A percentile compares a stretch with the other conserved stretches of the same genome.
Conservation (phyloP, 2,888 invertebrate species). For the Ophion ventricosus region DNA sequence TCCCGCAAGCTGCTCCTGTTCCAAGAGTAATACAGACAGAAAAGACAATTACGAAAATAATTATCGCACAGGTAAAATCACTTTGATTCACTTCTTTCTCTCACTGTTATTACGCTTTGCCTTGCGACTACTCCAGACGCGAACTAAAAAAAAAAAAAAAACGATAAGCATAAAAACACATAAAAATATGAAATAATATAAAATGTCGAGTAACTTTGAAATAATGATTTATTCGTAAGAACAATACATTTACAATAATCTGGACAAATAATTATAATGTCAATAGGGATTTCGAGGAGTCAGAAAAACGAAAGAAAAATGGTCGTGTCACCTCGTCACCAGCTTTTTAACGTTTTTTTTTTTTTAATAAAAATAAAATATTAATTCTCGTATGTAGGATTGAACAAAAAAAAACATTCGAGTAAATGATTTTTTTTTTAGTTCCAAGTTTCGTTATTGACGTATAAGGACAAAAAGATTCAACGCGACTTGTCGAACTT, state of each 20-base stretch:
- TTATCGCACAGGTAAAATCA: conserved; percentile 39
- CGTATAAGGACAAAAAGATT: too few relatives aligned
- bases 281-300: conserved; percentile 60
- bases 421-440: too few relatives aligned
- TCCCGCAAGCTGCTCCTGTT: conserved; percentile 95
- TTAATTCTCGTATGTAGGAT: too few relatives aligned
- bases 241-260: conserved; percentile 76
- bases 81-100: conserved; percentile 38
- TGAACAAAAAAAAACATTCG: too few relatives aligned
- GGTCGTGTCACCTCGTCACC: too few relatives aligned
- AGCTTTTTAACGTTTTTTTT: too few relatives aligned
- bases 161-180: conserved; percentile 59
- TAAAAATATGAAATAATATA: conserved; percentile 41
- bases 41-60: conserved; percentile 77
- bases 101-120: neutral
- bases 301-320: conserved; percentile 41
- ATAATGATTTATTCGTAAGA: conserved; percentile 77
- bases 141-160: conserved; percentile 64
- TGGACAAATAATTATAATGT: conserved; percentile 75
- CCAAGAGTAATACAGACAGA: conserved; percentile 77
- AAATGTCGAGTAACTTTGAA: conserved; percentile 72
- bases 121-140: neutral
- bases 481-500: too few relatives aligned
- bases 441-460: too few relatives aligned
- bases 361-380: too few relatives aligned